phyloP scores from a whole-genome alignment of 2,888 invertebrate species.

The Agapetus fuscipes region DNA sequence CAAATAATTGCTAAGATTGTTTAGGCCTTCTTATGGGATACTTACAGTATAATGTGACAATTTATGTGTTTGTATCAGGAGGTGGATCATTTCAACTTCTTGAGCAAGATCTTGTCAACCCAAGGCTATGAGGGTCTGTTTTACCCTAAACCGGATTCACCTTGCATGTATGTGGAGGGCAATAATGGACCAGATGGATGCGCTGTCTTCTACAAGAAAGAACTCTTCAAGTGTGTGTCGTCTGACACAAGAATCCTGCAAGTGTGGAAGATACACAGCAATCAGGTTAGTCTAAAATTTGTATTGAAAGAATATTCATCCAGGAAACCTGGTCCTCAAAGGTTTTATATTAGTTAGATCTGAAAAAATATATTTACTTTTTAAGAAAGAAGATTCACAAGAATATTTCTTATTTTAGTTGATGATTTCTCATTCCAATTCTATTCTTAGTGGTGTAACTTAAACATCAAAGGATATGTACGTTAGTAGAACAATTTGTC shows the following conservation, averaged over 20 bases:
- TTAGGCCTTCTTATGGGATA: too few relatives aligned
- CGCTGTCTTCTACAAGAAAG: constrained; percentile 59
- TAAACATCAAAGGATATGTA: too few relatives aligned
- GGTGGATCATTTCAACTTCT: constrained; percentile 64
- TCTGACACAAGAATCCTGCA: constrained; percentile 52
- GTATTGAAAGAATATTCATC: neutral
- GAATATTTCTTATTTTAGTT: too few relatives aligned
- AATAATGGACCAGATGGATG: constrained; percentile 74
- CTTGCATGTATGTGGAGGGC: constrained; percentile 59
- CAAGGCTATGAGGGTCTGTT: constrained; percentile 61
- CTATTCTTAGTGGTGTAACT: too few relatives aligned
- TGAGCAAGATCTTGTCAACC: constrained; percentile 49
- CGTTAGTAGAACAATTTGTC: too few relatives aligned
- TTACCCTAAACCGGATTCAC: constrained; percentile 68
- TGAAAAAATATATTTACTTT: too few relatives aligned
- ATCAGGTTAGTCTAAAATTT: constrained; percentile 49
- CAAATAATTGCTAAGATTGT: too few relatives aligned
- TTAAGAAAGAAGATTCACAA: too few relatives aligned
- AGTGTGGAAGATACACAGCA: constrained; percentile 65
- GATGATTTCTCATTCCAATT: neutral
- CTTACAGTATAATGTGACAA: neutral
- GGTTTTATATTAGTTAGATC: too few relatives aligned
- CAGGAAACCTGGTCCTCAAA: too few relatives aligned
- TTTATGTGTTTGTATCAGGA: constrained; percentile 43
- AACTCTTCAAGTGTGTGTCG: constrained; percentile 50